Evolutionary conservation across 2,113 vertebrate genomes (phyloP).

Genomic region (Callocephalon fimbriatum): DNA sequence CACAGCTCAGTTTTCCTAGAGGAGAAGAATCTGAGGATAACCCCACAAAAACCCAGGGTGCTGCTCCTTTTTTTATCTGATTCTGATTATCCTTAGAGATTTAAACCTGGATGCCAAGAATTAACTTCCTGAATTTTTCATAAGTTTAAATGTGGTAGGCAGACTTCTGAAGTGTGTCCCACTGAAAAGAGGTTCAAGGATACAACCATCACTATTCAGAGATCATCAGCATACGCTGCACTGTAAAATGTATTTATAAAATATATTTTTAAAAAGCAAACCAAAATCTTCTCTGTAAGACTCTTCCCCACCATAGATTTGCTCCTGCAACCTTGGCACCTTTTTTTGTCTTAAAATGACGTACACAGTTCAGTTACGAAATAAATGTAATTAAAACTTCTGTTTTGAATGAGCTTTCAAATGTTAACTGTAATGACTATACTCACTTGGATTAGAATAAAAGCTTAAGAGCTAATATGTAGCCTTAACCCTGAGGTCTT

Average conservation of each 20-base stretch:
- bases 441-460: conserved; percentile 17
- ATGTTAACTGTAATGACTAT: not conserved
- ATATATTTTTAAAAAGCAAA: not conserved
- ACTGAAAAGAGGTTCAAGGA: not conserved
- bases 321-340: not conserved
- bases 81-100: not conserved
- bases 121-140: not conserved
- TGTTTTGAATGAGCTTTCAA: conserved; percentile 17
- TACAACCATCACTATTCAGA: not conserved
- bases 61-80: not conserved
- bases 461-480: conserved; percentile 10
- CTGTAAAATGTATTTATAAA: not conserved
- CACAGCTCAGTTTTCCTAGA: not conserved
- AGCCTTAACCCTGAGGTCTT: conserved; percentile 23
- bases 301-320: not conserved
- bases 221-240: not conserved
- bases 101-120: not conserved
- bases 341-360: not conserved
- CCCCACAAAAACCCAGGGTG: not conserved
- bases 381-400: not conserved
- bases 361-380: not conserved
- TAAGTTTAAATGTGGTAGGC: not conserved
- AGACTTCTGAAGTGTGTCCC: not conserved
- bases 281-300: not conserved
- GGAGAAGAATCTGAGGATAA: not conserved